Evolutionary conservation across 1,140 invertebrate species (phyloP).

Genomic region (Littorina saxatilis): DNA sequence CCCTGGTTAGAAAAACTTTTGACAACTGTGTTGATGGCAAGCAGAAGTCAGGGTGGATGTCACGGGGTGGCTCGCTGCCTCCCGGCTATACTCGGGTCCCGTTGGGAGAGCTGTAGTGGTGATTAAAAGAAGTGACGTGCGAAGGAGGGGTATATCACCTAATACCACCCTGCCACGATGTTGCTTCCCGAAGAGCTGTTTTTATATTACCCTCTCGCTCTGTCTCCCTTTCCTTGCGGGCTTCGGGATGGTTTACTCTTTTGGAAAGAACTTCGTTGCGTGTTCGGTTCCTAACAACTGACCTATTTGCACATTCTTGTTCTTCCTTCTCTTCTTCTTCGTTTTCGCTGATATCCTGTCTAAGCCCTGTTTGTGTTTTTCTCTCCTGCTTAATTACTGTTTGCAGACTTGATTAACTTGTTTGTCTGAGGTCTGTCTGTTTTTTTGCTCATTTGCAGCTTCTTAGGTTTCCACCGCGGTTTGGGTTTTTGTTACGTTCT

Average conservation of each 20-base stretch:
- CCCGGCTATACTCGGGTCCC: not conserved
- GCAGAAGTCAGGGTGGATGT: no score
- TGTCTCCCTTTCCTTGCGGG: not conserved
- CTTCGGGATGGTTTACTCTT: not conserved
- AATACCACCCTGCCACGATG: not conserved
- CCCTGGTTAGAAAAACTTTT: no score
- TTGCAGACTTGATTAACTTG: conserved; percentile 14
- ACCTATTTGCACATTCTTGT: not conserved
- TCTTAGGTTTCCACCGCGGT: not conserved
- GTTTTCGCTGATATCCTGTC: no score
- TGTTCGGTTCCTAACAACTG: not conserved
- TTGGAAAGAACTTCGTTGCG: not conserved
- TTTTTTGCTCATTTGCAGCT: not conserved
- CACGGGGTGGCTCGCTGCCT: not conserved
- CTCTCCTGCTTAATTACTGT: conserved; percentile 6
- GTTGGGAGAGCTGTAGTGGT: not conserved
- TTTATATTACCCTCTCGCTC: not conserved
- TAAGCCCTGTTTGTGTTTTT: conserved; percentile 3
- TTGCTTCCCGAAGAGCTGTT: not conserved
- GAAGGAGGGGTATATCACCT: conserved; percentile 19
- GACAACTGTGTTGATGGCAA: no score
- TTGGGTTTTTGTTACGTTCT: not conserved
- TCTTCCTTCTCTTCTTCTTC: no score
- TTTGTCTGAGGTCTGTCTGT: not conserved
- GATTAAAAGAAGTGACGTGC: conserved; percentile 1